phyloP scores from a whole-genome alignment of 1,140 invertebrate genomes.

The Drosophila watanabei region DNA sequence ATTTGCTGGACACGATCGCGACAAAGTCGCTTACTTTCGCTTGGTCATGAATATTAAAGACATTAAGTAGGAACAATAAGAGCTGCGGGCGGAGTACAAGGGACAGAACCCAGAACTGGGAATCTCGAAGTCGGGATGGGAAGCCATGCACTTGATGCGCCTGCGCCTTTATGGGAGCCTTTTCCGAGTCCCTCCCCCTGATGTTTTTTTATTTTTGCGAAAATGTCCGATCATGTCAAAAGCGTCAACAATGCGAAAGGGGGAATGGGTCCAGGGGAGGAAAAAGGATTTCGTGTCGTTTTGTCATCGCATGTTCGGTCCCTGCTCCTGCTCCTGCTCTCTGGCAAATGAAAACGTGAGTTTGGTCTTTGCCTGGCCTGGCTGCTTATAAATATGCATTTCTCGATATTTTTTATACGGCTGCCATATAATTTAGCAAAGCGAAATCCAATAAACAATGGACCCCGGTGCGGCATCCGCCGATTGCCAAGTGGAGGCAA shows the following conservation, averaged over 20 bases:
- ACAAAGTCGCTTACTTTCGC: conserved; percentile 84
- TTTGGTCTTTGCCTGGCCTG: conserved; percentile 45
- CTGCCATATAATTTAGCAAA: conserved; percentile 76
- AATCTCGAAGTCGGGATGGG: conserved; percentile 18
- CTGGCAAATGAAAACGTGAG: conserved; percentile 78
- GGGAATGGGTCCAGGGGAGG: not conserved
- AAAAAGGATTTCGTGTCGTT: conserved; percentile 80
- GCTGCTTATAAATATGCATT: conserved; percentile 80
- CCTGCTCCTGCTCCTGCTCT: conserved; percentile 35
- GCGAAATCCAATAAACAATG: conserved; percentile 77
- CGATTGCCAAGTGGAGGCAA: conserved; percentile 38
- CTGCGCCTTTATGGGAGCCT: conserved; percentile 56
- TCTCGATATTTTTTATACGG: conserved; percentile 65
- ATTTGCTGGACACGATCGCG: conserved; percentile 81
- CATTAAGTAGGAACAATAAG: conserved; percentile 84
- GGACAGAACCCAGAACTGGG: conserved; percentile 25
- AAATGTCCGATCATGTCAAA: conserved; percentile 80
- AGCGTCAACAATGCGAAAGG: conserved; percentile 55
- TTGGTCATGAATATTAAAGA: conserved; percentile 85
- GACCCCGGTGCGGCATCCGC: conserved; percentile 41
- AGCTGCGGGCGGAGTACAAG: conserved; percentile 16
- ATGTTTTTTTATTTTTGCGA: conserved; percentile 49
- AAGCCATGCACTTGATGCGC: conserved; percentile 49
- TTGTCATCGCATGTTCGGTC: conserved; percentile 77
- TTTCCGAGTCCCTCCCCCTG: not conserved